Conservation (phyloP, 2,888 invertebrate genomes). For the Synanthedon vespiformis region DNA sequence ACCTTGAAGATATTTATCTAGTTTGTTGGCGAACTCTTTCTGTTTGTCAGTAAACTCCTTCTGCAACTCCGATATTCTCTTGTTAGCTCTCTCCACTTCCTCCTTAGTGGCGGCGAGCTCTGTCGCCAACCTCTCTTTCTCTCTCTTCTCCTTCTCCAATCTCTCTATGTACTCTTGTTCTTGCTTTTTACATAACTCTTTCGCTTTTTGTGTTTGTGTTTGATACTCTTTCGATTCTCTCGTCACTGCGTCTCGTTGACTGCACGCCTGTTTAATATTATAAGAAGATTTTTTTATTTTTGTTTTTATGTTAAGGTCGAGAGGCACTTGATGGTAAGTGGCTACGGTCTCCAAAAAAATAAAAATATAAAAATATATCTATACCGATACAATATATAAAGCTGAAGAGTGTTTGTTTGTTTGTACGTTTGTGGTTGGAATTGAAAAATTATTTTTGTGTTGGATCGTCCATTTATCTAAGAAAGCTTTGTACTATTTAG, state of each 20-base stretch:
- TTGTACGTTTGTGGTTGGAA: too few relatives aligned
- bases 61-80: slow-evolving; percentile 67
- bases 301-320: background rate
- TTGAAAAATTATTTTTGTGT: too few relatives aligned
- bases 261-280: slow-evolving; percentile 62
- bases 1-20: slow-evolving; percentile 55
- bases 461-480: too few relatives aligned
- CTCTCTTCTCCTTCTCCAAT: slow-evolving; percentile 64
- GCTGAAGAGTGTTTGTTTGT: too few relatives aligned
- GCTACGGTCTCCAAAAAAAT: too few relatives aligned
- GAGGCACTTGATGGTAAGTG: too few relatives aligned
- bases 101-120: slow-evolving; percentile 60
- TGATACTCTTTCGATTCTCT: slow-evolving; percentile 70
- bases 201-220: slow-evolving; percentile 43
- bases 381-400: too few relatives aligned
- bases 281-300: background rate
- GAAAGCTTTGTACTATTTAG: too few relatives aligned
- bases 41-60: slow-evolving; percentile 67
- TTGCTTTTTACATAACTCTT: slow-evolving; percentile 41
- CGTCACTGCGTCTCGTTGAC: slow-evolving; percentile 69
- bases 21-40: slow-evolving; percentile 55
- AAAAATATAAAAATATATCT: too few relatives aligned
- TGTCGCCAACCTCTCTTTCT: slow-evolving; percentile 54
- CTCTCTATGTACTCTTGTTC: slow-evolving; percentile 57
- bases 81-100: slow-evolving; percentile 67